phyloP scores from a whole-genome alignment of 2,113 vertebrate genomes.

The Ictidomys tridecemlineatus region DNA sequence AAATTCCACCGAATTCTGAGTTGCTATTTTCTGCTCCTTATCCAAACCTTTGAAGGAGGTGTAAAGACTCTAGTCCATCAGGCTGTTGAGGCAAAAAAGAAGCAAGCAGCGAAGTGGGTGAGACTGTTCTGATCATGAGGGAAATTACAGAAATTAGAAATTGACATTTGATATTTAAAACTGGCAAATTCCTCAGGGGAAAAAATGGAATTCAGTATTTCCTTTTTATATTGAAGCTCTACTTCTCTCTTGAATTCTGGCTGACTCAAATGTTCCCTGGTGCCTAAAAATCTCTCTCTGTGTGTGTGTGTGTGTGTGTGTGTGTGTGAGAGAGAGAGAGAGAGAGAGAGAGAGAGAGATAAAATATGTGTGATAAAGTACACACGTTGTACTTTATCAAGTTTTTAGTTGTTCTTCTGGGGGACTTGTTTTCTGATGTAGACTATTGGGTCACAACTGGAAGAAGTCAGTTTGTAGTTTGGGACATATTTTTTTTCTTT shows the following conservation, averaged over 20 bases:
- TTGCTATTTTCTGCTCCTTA: background rate
- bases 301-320: background rate
- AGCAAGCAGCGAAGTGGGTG: background rate
- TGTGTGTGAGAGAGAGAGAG: too few relatives aligned
- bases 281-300: background rate
- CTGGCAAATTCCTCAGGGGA: background rate
- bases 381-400: background rate
- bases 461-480: background rate
- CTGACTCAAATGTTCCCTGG: background rate
- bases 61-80: background rate
- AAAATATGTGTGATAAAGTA: background rate
- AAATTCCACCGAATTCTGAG: background rate
- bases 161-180: background rate
- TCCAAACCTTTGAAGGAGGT: background rate
- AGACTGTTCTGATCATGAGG: background rate
- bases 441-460: background rate
- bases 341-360: too few relatives aligned
- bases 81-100: background rate
- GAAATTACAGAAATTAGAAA: too few relatives aligned
- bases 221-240: background rate
- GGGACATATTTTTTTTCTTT: background rate
- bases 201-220: background rate
- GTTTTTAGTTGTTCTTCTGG: background rate
- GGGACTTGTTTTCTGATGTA: background rate
- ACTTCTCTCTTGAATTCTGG: background rate